phyloP scores from a whole-genome alignment of 1,140 invertebrate species.

The Nasonia longicornis region DNA sequence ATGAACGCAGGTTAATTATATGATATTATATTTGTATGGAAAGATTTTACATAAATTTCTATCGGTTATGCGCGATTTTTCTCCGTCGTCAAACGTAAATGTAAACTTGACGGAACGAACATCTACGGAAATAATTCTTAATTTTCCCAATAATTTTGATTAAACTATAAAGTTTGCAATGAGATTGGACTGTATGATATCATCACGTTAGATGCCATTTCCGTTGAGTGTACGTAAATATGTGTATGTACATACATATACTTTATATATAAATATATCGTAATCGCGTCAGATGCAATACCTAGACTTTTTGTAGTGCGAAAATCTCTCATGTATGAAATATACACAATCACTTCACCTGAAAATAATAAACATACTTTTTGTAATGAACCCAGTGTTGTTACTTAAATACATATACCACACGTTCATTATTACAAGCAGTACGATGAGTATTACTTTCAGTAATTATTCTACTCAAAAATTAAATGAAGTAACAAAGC shows the following conservation, averaged over 20 bases:
- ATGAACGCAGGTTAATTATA: slow-evolving; percentile 13
- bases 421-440: no score
- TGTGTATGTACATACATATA: not conserved
- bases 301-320: slow-evolving; percentile 27
- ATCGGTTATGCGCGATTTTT: not conserved
- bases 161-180: no score
- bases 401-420: not conserved
- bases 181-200: no score
- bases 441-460: no score
- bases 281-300: slow-evolving; percentile 24
- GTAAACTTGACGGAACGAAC: slow-evolving; percentile 2
- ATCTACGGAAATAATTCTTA: not conserved
- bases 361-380: slow-evolving; percentile 55
- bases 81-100: not conserved
- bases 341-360: slow-evolving; percentile 40
- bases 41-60: slow-evolving; percentile 28
- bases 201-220: not conserved
- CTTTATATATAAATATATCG: not conserved
- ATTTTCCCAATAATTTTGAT: no score
- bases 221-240: not conserved
- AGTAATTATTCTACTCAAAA: no score
- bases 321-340: slow-evolving; percentile 44
- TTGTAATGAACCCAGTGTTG: slow-evolving; percentile 31
- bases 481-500: no score
- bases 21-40: slow-evolving; percentile 17